These are phyloP conservation scores for Montipora capricornis DNA, from an alignment of 64 coral and sea anemone species.

Conservation along the genomic window DNA sequence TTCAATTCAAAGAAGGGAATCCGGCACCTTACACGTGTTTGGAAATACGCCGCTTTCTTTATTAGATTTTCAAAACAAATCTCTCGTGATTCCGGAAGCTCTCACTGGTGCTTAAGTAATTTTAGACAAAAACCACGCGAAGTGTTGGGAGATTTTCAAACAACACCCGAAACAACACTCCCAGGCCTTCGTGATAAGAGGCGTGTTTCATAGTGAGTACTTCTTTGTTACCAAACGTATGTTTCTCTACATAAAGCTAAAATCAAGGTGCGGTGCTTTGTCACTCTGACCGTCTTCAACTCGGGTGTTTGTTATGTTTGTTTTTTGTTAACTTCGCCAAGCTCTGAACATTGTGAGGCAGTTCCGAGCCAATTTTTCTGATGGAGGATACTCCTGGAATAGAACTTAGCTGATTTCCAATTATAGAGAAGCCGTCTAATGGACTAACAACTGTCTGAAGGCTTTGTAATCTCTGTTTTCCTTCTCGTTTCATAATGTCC, in stretches of 20 bases:
- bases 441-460: conserved; percentile 27
- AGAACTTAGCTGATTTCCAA: conserved; percentile 31
- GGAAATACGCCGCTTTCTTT: too few species aligned
- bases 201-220: neutral
- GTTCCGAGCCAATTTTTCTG: conserved; percentile 15
- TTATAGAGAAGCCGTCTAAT: conserved; percentile 28
- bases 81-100: too few species aligned
- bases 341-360: conserved; percentile 32
- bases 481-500: conserved; percentile 58
- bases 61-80: too few species aligned
- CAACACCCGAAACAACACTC: too few species aligned
- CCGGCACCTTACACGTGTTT: too few species aligned
- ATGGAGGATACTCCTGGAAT: conserved; percentile 43
- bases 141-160: too few species aligned
- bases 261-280: neutral
- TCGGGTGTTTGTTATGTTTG: neutral
- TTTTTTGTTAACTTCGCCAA: neutral
- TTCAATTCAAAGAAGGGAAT: too few species aligned
- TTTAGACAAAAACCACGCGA: too few species aligned
- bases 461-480: conserved; percentile 24
- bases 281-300: neutral
- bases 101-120: too few species aligned
- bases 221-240: neutral
- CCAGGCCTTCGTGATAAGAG: too few species aligned
- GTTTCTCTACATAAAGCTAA: neutral